phyloP scores from a whole-genome alignment of 1,140 invertebrate species.

The Asbolus verrucosus region DNA sequence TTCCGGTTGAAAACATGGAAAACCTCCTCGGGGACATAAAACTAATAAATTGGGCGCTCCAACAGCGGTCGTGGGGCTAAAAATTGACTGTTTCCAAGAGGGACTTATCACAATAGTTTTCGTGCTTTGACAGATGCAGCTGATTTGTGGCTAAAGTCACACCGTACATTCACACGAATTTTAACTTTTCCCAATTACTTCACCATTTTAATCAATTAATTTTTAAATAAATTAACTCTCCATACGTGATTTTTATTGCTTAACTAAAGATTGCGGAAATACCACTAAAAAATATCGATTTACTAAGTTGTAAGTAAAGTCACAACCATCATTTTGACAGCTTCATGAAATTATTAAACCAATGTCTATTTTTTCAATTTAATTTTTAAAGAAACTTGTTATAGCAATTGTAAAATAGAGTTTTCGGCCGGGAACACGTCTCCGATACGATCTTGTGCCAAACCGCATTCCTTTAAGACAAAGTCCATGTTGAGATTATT shows the following conservation, averaged over 20 bases:
- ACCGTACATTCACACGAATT: too few species aligned
- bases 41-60: neutral
- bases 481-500: neutral
- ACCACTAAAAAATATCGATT: too few species aligned
- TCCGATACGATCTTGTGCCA: neutral
- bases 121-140: conserved; percentile 39
- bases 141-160: conserved; percentile 31
- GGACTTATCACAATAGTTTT: conserved; percentile 28
- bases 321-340: too few species aligned
- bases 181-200: too few species aligned
- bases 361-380: too few species aligned
- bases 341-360: too few species aligned
- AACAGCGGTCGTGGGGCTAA: neutral
- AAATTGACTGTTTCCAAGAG: neutral
- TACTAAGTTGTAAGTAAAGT: too few species aligned
- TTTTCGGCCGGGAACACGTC: neutral
- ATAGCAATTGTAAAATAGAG: conserved; percentile 6
- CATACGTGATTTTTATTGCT: too few species aligned
- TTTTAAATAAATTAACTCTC: too few species aligned
- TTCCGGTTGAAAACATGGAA: neutral
- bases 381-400: too few species aligned
- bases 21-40: neutral
- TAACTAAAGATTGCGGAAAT: too few species aligned
- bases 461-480: neutral
- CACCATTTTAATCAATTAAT: too few species aligned